A percentile compares a stretch with the other conserved stretches of the same genome.
Evolutionary conservation across 2,888 invertebrate genomes (phyloP).

Genomic region (Himalopsyche japonica): DNA sequence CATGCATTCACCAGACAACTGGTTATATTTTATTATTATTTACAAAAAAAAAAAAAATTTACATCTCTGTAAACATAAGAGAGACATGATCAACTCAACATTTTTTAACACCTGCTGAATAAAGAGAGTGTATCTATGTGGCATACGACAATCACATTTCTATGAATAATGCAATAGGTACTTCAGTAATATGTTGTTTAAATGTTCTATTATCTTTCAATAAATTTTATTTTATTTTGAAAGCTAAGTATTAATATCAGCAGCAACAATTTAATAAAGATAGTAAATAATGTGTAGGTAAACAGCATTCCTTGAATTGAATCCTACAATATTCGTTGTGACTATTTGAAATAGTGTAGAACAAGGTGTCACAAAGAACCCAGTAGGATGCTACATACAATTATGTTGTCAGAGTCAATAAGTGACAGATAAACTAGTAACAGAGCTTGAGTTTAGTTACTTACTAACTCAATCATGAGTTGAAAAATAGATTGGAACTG

Average conservation of each 20-base stretch:
- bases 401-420: constrained; percentile 16
- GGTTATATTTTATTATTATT: too few species aligned
- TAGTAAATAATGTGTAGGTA: background rate
- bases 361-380: background rate
- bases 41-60: too few species aligned
- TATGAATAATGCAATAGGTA: too few species aligned
- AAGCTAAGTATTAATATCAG: too few species aligned
- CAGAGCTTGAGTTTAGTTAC: background rate
- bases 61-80: too few species aligned
- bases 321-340: background rate
- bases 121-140: background rate
- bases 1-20: too few species aligned
- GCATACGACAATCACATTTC: too few species aligned
- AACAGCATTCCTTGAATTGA: too few species aligned
- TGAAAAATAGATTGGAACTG: background rate
- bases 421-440: constrained; percentile 1
- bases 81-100: too few species aligned
- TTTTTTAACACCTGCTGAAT: background rate
- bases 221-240: too few species aligned
- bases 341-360: background rate
- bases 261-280: background rate
- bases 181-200: too few species aligned
- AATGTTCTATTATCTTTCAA: too few species aligned
- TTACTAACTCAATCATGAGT: background rate
- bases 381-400: constrained; percentile 1